Percentiles rank a stretch among this genome's conserved stretches.
These are phyloP conservation scores for Boleophthalmus pectinirostris DNA, from an alignment of 2,113 vertebrate species.

Conservation along the genomic window DNA sequence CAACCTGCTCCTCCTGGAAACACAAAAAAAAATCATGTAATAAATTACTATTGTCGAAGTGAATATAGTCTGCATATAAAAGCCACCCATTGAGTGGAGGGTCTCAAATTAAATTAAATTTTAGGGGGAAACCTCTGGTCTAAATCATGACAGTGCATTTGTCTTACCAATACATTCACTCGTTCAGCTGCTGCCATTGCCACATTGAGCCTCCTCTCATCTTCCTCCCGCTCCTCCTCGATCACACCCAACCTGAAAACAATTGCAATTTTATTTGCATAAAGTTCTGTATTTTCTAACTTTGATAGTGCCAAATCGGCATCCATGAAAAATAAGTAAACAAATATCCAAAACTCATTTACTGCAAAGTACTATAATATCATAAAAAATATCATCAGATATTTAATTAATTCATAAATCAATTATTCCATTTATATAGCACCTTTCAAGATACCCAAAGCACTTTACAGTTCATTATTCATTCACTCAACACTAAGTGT, in stretches of 20 bases:
- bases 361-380: too few species aligned
- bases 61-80: too few species aligned
- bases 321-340: background rate
- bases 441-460: too few species aligned
- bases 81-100: too few species aligned
- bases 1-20: conserved; percentile 78
- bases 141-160: background rate
- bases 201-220: conserved; percentile 76
- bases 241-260: conserved; percentile 77
- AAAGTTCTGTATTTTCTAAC: background rate
- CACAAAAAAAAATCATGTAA: background rate
- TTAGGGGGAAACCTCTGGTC: too few species aligned
- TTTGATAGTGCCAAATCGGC: background rate
- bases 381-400: background rate
- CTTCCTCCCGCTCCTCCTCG: conserved; percentile 82
- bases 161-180: conserved; percentile 76
- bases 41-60: too few species aligned
- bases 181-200: conserved; percentile 75
- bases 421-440: too few species aligned
- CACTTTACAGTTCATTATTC: too few species aligned
- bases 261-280: background rate
- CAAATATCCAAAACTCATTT: too few species aligned
- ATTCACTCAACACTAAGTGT: too few species aligned
- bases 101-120: too few species aligned
- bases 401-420: too few species aligned